Evolutionary conservation across 2,113 vertebrate genomes (phyloP).

Genomic region (Euleptes europaea): DNA sequence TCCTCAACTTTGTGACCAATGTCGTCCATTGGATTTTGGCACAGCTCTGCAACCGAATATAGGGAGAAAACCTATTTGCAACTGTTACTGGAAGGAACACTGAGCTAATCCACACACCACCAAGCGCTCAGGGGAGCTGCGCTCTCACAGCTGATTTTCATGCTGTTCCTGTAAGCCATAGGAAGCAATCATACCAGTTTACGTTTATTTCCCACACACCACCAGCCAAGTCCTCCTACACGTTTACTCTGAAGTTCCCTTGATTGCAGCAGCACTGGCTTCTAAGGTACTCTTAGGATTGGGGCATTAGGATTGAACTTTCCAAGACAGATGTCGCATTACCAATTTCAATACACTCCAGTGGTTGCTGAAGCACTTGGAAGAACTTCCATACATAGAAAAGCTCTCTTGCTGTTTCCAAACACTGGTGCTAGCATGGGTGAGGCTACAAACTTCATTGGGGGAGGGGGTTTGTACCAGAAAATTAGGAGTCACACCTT

Average conservation of each 20-base stretch:
- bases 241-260: not conserved
- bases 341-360: not conserved
- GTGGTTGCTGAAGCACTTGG: not conserved
- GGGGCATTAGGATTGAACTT: not conserved
- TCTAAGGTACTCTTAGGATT: not conserved
- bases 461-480: no score
- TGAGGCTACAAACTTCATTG: not conserved
- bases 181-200: not conserved
- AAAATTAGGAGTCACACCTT: constrained; percentile 65
- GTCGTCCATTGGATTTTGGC: not conserved
- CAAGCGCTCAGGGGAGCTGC: not conserved
- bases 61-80: not conserved
- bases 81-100: not conserved
- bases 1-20: not conserved
- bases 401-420: not conserved
- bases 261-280: not conserved
- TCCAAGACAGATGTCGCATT: not conserved
- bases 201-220: not conserved
- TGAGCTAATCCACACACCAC: not conserved
- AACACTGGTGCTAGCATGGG: not conserved
- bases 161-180: not conserved
- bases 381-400: not conserved
- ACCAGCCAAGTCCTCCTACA: not conserved
- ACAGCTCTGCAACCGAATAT: not conserved
- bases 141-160: not conserved